These are phyloP conservation scores for Euleptes europaea DNA, from an alignment of 2,113 vertebrate species.

Conservation along the genomic window DNA sequence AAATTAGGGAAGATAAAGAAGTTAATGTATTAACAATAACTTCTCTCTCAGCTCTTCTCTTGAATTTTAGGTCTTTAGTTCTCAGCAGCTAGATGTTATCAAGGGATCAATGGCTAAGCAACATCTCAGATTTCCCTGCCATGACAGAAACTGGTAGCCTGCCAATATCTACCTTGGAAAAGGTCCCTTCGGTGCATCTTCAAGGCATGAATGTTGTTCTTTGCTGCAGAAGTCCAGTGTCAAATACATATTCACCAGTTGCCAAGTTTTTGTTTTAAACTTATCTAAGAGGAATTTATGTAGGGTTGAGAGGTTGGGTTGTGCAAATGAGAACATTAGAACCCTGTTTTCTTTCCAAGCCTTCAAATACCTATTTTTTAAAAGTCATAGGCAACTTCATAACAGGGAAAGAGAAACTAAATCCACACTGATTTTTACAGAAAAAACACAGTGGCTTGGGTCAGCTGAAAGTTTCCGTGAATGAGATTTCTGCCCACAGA, in stretches of 20 bases:
- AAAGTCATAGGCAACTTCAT: too few species aligned
- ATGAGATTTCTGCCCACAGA: too few species aligned
- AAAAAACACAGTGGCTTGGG: too few species aligned
- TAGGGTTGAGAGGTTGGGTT: too few species aligned
- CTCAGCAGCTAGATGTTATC: not conserved
- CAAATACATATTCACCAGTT: not conserved
- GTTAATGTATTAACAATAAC: not conserved
- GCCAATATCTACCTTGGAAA: not conserved
- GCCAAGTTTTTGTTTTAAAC: too few species aligned
- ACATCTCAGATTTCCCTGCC: not conserved
- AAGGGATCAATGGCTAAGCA: not conserved
- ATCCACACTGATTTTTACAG: too few species aligned
- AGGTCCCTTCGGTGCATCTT: not conserved
- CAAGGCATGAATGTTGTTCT: not conserved
- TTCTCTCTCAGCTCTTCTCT: not conserved
- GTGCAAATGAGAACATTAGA: too few species aligned
- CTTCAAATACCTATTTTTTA: too few species aligned
- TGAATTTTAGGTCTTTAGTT: not conserved
- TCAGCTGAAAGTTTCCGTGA: too few species aligned
- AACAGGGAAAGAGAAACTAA: too few species aligned
- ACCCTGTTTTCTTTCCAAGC: too few species aligned
- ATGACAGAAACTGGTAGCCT: not conserved
- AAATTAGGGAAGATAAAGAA: slow-evolving; percentile 11
- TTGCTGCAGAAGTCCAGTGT: not conserved
- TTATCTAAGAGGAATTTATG: too few species aligned